Evolutionary conservation across 2,113 vertebrate genomes (phyloP).

Genomic region (Stercorarius parasiticus): DNA sequence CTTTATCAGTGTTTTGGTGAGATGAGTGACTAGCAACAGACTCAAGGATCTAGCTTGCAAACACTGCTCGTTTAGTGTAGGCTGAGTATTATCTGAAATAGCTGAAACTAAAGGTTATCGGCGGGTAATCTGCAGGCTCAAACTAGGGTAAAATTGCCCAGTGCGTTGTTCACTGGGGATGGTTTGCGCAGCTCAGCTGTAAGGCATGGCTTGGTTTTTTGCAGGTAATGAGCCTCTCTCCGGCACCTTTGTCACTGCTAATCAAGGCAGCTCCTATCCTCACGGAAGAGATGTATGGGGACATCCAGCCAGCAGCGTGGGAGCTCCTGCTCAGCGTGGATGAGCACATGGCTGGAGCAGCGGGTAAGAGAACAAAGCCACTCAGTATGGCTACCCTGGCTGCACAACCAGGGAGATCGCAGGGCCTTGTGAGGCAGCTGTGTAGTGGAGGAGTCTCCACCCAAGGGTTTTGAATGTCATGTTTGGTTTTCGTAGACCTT

Average conservation of each 20-base stretch:
- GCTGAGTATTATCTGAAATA: background rate
- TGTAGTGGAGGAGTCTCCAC: background rate
- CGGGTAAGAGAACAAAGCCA: slow-evolving; percentile 74
- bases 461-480: too few species aligned
- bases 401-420: background rate
- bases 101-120: background rate
- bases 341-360: slow-evolving; percentile 97
- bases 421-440: background rate
- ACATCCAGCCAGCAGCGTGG: slow-evolving; percentile 97
- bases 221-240: slow-evolving; percentile 96
- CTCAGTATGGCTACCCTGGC: background rate
- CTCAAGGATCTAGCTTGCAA: background rate
- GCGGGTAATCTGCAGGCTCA: background rate
- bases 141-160: background rate
- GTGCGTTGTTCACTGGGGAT: background rate
- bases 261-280: slow-evolving; percentile 95
- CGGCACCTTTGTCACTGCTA: slow-evolving; percentile 92
- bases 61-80: background rate
- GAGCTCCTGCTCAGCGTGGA: slow-evolving; percentile 95
- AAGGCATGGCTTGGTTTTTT: background rate
- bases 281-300: slow-evolving; percentile 97
- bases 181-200: background rate
- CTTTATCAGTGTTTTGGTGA: background rate
- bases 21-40: background rate
- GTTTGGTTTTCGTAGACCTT: background rate